Base-by-base conservation (phyloP, 2,888 invertebrate genomes). In the Helicoverpa assulta region DNA sequence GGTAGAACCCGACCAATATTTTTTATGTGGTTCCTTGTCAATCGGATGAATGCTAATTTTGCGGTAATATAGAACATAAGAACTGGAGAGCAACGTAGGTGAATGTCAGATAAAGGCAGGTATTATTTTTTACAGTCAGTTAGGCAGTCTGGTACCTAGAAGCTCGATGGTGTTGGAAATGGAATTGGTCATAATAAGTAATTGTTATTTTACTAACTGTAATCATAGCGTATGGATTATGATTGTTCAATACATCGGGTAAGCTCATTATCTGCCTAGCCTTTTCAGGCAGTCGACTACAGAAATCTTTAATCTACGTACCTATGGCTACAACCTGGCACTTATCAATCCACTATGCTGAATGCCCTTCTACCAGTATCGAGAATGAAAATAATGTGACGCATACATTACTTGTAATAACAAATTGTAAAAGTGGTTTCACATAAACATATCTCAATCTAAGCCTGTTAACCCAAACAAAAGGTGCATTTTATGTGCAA, bases 401-500 rank as follows among this genome's bases (percentile, higher is more conserved):
- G 40, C 29, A 40, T 69, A 55, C 70, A 72, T 76, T 67, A 72
- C 33, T 52, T 52, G 18, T 56, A 58, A 76, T 54, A 79, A 68
- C 66, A 70, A 70, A 70, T 82, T 57, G 57, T 51, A 57, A 59
- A 59, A 62, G 55, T 67, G 16, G 19, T 65, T 82, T 65, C 71
- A 64, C 67, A 71, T 70, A 74, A 82, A 71, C 63, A 67, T 37
- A 52, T 64, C 58, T 70, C 61, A 68, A 72, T 68, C 50, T 43
- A 58, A 70, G 59, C 67, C 61, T 69, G 67, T 70, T 69, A 71
- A 67, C 8, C 55, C 58, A 66, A 78, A 80, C 75, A 81, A 80
- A 81, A 78, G 74, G 67, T 69, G 69, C 77, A 74, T 80, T 82
- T 84, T 70, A 84, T 80, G 76, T 68, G 73, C 80, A 80, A 83